Evolutionary conservation across 2,888 invertebrate species (phyloP), one percentile per base, ranked within the genome.

Genomic region (Sinohyriopsis cumingii): DNA sequence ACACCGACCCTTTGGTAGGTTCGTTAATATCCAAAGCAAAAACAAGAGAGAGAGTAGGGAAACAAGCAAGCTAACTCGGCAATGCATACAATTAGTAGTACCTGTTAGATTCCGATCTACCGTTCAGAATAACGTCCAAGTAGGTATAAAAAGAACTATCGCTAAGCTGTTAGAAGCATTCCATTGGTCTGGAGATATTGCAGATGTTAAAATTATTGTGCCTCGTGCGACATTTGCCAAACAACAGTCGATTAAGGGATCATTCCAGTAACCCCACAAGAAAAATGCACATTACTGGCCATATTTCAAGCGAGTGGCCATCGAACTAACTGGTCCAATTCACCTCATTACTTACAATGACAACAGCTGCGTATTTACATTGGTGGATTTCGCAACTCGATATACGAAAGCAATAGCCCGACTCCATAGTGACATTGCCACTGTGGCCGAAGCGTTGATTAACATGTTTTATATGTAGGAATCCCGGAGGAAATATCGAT

Each of bases 371-470:
- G 33, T 59, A 12, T 12, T 55, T 3, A 56, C 56, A 55, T 22
- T 65, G 2, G 55, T 65, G 19, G 65, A 56, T 25, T 65, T 25
- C 12, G 65, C 56, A 12, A 56, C 28, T 4, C 15, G 57, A 55
- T 64, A 64, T 22, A 4, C 15, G 20, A 28, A 64, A 55, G 6
- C 59, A 12, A 3, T 59, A 19, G 3, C 3, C 12, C n/a, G 3
- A 59, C 22, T 3, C n/a, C 15, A 25, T 4, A 67, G 61, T 1
- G 55, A 67, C 19, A 55, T 61, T 5, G 61, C 61, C 25, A 60
- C 54, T n/a, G 62, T 67, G 24, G 61, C 62, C 1, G 67, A 67
- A 25, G 55, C 61, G 20, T 33, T 67, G 12, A 19, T 61, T 25
- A 55, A 67, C 25, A 25, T 67, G 33, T 67, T 61, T 28, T 22